These are phyloP conservation scores for Arizona elegans DNA, from an alignment of 2,113 vertebrate genomes.

Conservation along the genomic window DNA sequence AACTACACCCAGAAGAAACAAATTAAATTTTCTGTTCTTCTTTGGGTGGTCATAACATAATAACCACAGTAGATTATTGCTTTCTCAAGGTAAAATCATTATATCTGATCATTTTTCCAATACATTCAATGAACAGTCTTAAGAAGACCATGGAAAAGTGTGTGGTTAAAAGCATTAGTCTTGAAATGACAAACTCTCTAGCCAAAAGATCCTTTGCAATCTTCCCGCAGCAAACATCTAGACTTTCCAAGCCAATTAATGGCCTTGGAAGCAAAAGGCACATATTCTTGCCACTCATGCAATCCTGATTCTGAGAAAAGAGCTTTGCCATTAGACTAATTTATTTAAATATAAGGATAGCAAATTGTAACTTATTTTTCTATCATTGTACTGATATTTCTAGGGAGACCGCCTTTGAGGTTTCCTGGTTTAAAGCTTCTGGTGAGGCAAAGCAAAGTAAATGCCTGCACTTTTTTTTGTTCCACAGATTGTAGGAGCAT, in stretches of 20 bases:
- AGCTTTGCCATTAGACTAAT: background rate
- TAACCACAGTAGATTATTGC: background rate
- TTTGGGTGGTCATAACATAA: conserved; percentile 7
- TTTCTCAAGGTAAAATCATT: conserved; percentile 8
- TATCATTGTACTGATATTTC: background rate
- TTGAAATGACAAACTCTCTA: background rate
- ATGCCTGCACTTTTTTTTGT: background rate
- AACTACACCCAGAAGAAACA: conserved; percentile 18
- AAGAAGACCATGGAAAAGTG: background rate
- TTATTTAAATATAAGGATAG: background rate
- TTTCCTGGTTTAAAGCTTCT: background rate
- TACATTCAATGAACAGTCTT: background rate
- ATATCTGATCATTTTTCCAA: conserved; percentile 19
- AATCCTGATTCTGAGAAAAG: background rate
- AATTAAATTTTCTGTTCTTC: background rate
- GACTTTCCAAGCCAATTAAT: background rate
- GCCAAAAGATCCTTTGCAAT: background rate
- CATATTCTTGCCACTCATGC: background rate
- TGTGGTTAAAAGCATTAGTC: background rate
- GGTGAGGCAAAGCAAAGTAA: background rate
- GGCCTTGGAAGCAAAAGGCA: background rate
- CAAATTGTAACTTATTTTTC: background rate
- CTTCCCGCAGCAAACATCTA: background rate
- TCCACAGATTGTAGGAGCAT: background rate
- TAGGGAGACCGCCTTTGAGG: background rate